A percentile compares a stretch with the other conserved stretches of the same genome.
Conservation (phyloP, 1,140 invertebrate genomes). For the Drosophila tropicalis region DNA sequence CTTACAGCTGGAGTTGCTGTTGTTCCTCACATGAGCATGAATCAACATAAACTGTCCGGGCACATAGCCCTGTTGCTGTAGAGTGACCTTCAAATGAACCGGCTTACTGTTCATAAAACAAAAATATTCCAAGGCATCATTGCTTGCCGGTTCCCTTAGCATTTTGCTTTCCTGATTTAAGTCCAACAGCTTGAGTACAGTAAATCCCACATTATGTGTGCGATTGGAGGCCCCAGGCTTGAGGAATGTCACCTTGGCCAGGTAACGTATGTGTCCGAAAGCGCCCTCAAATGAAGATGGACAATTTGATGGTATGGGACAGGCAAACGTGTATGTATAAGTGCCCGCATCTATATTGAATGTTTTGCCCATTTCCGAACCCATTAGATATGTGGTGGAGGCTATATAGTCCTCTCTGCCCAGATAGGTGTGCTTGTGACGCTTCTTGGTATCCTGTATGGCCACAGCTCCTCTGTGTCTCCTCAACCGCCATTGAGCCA, state of each 20-base stretch:
- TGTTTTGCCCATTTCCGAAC: conserved; percentile 61
- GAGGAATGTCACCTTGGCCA: conserved; percentile 74
- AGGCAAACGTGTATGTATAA: conserved; percentile 86
- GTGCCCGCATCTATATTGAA: conserved; percentile 85
- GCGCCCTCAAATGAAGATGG: conserved; percentile 79
- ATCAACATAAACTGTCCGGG: conserved; percentile 77
- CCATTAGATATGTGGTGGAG: conserved; percentile 73
- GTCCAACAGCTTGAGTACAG: conserved; percentile 73
- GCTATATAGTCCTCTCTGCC: conserved; percentile 78
- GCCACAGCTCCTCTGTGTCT: conserved; percentile 46
- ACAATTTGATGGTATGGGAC: conserved; percentile 85
- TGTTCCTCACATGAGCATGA: conserved; percentile 67
- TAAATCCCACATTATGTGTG: conserved; percentile 77
- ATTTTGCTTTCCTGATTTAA: conserved; percentile 68
- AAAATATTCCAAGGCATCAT: conserved; percentile 69
- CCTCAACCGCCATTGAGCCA: conserved; percentile 62
- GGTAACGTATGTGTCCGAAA: conserved; percentile 79
- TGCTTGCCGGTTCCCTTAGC: conserved; percentile 59
- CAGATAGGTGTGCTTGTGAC: conserved; percentile 43
- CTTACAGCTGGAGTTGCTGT: conserved; percentile 84
- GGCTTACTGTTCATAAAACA: conserved; percentile 66
- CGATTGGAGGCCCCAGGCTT: conserved; percentile 68
- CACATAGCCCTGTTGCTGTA: conserved; percentile 79
- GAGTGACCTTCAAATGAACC: conserved; percentile 61
- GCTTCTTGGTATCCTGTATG: conserved; percentile 49